phyloP scores from a whole-genome alignment of 2,888 invertebrate genomes.

The Macaria liturata region DNA sequence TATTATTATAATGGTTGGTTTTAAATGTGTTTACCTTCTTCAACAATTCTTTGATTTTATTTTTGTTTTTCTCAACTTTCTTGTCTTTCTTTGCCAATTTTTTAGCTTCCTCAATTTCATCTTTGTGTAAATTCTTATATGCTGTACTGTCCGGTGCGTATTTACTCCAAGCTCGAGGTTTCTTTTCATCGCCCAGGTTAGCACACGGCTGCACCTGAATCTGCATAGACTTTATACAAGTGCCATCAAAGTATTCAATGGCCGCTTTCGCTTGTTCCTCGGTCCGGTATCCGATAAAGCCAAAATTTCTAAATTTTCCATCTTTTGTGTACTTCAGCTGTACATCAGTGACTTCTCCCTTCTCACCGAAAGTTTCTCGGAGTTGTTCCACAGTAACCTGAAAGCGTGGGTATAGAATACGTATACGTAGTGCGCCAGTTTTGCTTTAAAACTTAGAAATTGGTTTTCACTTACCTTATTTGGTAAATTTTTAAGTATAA shows the following conservation, averaged over 20 bases:
- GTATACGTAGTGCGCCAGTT: too few species aligned
- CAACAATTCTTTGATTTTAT: conserved; percentile 86
- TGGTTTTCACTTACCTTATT: conserved; percentile 86
- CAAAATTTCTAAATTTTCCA: conserved; percentile 96
- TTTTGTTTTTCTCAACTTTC: conserved; percentile 66
- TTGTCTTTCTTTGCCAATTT: conserved; percentile 53
- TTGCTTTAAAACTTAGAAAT: too few species aligned
- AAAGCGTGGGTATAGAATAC: background rate
- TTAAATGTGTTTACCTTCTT: conserved; percentile 80
- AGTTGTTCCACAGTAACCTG: conserved; percentile 92
- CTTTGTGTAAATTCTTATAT: conserved; percentile 79
- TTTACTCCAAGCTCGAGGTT: conserved; percentile 97
- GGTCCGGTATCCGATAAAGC: conserved; percentile 94
- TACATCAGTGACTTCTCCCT: conserved; percentile 95
- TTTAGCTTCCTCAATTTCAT: conserved; percentile 53
- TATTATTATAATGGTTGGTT: too few species aligned
- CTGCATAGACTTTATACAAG: conserved; percentile 92
- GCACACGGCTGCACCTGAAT: conserved; percentile 91
- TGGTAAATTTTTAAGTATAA: conserved; percentile 95
- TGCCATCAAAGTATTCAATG: conserved; percentile 90
- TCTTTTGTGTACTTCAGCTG: conserved; percentile 95
- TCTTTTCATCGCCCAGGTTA: conserved; percentile 86
- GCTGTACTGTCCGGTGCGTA: conserved; percentile 91
- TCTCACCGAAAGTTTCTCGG: conserved; percentile 88
- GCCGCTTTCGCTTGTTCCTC: conserved; percentile 92